Evolutionary conservation across 2,797 vertebrate species (phyloP).

Genomic region (Iguana delicatissima): DNA sequence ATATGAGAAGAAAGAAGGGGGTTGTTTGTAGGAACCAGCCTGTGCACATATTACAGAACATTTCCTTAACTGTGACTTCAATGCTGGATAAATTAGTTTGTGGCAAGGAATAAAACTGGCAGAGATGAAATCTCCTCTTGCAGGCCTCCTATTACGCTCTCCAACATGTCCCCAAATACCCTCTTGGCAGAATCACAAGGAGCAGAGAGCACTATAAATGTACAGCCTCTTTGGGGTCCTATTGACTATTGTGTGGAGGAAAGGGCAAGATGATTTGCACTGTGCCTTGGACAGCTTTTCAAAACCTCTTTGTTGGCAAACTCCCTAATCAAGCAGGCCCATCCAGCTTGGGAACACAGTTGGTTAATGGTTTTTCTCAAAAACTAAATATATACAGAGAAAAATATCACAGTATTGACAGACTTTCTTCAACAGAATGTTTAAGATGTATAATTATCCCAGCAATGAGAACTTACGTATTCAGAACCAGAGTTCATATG

Average conservation of each 20-base stretch:
- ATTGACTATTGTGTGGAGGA: background rate
- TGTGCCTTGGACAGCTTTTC: slow-evolving; percentile 31
- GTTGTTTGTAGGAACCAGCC: background rate
- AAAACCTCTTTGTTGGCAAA: slow-evolving; percentile 58
- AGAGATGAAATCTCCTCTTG: background rate
- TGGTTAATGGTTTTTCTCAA: background rate
- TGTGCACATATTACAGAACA: background rate
- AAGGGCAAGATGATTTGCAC: background rate
- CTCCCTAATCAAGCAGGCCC: background rate
- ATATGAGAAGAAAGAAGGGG: background rate
- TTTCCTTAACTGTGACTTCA: background rate
- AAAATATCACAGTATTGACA: background rate
- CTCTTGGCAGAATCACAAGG: background rate
- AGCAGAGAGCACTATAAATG: background rate
- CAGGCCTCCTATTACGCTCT: slow-evolving; percentile 12
- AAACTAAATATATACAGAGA: background rate
- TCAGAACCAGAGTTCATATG: background rate
- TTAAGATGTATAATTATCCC: background rate
- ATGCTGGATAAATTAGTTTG: slow-evolving; percentile 17
- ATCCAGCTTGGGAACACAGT: slow-evolving; percentile 6
- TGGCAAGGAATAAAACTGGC: background rate
- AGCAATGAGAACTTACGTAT: background rate
- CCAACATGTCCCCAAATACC: slow-evolving; percentile 29
- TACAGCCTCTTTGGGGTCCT: background rate
- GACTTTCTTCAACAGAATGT: background rate